These are phyloP conservation scores for Stictonetta naevosa DNA, from an alignment of 2,113 vertebrate genomes.

Conservation along the genomic window DNA sequence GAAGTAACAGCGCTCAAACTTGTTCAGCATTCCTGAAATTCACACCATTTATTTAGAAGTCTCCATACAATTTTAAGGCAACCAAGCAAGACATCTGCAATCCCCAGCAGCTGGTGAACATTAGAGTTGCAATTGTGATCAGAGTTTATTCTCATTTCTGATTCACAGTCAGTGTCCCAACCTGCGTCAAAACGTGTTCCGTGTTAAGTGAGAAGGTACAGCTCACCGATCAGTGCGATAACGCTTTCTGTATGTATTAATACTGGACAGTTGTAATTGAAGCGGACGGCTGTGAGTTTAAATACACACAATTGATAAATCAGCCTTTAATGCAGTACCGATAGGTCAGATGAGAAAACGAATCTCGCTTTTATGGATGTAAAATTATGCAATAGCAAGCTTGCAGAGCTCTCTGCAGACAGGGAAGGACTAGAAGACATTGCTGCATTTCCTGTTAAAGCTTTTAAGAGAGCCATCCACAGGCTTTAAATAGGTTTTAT, in stretches of 20 bases:
- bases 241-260: not conserved
- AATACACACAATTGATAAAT: not conserved
- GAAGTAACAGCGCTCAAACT: not conserved
- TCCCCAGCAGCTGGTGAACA: not conserved
- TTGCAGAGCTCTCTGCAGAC: not conserved
- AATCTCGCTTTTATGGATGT: not conserved
- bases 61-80: not conserved
- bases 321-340: not conserved
- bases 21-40: not conserved
- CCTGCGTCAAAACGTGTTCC: not conserved
- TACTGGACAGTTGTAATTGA: not conserved
- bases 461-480: not conserved
- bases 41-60: not conserved
- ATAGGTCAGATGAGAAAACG: not conserved
- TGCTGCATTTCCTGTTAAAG: not conserved
- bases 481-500: not conserved
- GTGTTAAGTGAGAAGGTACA: not conserved
- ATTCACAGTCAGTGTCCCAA: not conserved
- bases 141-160: not conserved
- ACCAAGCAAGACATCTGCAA: not conserved
- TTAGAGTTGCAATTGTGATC: not conserved
- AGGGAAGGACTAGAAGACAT: not conserved
- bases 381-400: not conserved
- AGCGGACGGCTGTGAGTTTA: not conserved
- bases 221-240: not conserved